Percentiles rank a stretch among this genome's conserved stretches.
phyloP scores from a whole-genome alignment of 1,140 invertebrate species.

The Apocrypta bakeri region DNA sequence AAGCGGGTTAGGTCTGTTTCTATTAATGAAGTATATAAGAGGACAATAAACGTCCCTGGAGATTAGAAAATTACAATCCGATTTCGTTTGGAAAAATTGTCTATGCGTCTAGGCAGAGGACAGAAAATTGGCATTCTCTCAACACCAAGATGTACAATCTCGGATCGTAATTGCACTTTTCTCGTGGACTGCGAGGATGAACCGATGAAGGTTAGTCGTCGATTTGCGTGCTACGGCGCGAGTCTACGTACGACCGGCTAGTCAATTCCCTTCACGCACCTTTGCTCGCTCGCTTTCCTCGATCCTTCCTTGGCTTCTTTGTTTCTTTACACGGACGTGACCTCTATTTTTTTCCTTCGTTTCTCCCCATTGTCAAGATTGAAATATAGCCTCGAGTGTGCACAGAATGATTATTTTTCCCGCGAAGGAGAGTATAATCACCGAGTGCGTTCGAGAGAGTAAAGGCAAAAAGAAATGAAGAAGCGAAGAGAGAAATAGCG shows the following conservation, averaged over 20 bases:
- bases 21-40: slow-evolving; percentile 32
- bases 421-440: background rate
- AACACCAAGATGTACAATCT: background rate
- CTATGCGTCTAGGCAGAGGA: background rate
- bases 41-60: background rate
- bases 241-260: slow-evolving; percentile 66
- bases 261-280: slow-evolving; percentile 33
- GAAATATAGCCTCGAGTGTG: background rate
- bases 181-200: slow-evolving; percentile 28
- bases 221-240: slow-evolving; percentile 72
- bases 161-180: slow-evolving; percentile 41
- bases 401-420: background rate
- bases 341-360: background rate
- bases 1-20: background rate
- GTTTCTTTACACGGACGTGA: background rate
- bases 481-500: background rate
- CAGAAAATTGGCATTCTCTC: background rate
- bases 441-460: background rate
- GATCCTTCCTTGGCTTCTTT: slow-evolving; percentile 28
- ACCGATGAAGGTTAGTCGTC: slow-evolving; percentile 60
- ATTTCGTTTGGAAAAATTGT: no score
- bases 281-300: background rate
- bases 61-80: slow-evolving; percentile 32
- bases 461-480: background rate
- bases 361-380: background rate